Conservation (phyloP, 1,140 invertebrate genomes). For the Zaprionus ghesquierei region DNA sequence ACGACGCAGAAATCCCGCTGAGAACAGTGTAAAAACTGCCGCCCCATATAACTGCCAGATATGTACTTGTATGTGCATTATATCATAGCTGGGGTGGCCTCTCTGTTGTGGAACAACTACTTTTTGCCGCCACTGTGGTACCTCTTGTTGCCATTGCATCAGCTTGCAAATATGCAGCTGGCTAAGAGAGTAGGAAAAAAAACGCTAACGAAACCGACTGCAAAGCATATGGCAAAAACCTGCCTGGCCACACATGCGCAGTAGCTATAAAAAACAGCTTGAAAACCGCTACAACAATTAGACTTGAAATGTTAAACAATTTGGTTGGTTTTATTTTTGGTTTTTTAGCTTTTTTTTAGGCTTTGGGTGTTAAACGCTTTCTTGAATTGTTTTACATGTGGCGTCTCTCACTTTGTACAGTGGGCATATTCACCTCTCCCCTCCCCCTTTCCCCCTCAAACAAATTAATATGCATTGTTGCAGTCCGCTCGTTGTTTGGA, state of each 20-base stretch:
- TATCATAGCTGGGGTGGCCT: constrained; percentile 21
- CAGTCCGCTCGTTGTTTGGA: constrained; percentile 62
- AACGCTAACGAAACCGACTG: constrained; percentile 17
- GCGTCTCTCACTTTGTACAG: constrained; percentile 18
- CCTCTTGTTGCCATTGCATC: constrained; percentile 53
- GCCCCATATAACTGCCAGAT: not conserved
- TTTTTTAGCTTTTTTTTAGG: constrained; percentile 27
- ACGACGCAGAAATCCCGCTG: not conserved
- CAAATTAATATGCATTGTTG: constrained; percentile 80
- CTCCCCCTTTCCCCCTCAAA: not conserved
- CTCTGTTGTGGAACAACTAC: constrained; percentile 20
- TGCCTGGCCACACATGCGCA: constrained; percentile 51
- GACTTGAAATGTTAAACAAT: constrained; percentile 46
- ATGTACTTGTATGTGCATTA: not conserved
- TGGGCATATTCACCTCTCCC: not conserved
- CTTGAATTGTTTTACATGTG: constrained; percentile 35
- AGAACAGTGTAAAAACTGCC: constrained; percentile 4
- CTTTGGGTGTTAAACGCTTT: constrained; percentile 58
- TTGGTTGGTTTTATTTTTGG: constrained; percentile 21
- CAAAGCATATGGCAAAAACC: constrained; percentile 19
- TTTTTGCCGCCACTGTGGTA: constrained; percentile 30
- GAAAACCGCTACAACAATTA: constrained; percentile 21
- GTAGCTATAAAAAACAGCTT: constrained; percentile 10
- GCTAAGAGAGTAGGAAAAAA: constrained; percentile 8
- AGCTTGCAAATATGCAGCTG: constrained; percentile 55